A percentile compares a stretch with the other conserved stretches of the same genome.
Evolutionary conservation across 2,113 vertebrate genomes (phyloP).

Genomic region (Hepsetus odoe): DNA sequence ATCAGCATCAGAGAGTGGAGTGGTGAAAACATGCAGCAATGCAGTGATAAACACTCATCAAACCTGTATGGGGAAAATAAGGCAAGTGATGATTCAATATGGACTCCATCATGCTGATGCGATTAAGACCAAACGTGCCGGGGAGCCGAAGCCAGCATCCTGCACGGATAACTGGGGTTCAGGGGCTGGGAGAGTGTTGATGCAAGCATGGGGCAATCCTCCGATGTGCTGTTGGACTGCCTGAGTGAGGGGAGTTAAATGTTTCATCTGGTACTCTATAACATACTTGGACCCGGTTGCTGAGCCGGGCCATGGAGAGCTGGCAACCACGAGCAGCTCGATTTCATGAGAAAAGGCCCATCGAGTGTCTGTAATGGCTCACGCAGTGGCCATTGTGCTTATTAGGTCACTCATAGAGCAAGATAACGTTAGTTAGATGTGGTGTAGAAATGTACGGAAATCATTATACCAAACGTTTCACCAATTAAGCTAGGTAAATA

Average conservation of each 20-base stretch:
- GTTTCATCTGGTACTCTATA: slow-evolving; percentile 20
- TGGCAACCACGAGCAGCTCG: neutral
- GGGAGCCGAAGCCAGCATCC: slow-evolving; percentile 2
- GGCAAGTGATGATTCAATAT: slow-evolving; percentile 28
- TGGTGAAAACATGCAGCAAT: neutral
- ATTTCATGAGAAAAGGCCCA: neutral
- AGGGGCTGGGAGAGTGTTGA: slow-evolving; percentile 35
- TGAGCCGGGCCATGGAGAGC: neutral
- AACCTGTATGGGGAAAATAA: slow-evolving; percentile 38
- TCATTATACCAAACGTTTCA: no score
- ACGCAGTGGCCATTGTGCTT: no score
- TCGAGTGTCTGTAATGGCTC: neutral
- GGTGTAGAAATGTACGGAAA: no score
- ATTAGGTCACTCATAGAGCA: neutral
- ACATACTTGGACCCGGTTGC: neutral
- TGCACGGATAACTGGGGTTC: slow-evolving; percentile 10
- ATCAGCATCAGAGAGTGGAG: slow-evolving; percentile 7
- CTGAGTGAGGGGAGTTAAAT: slow-evolving; percentile 3
- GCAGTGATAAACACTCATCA: slow-evolving; percentile 34
- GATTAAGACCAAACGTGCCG: slow-evolving; percentile 22
- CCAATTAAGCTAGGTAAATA: no score
- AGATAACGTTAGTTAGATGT: no score
- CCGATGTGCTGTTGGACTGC: slow-evolving; percentile 15
- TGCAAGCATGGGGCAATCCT: slow-evolving; percentile 34
- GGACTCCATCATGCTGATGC: slow-evolving; percentile 10